phyloP scores from a whole-genome alignment of 2,113 vertebrate species.

The Mustela lutreola region DNA sequence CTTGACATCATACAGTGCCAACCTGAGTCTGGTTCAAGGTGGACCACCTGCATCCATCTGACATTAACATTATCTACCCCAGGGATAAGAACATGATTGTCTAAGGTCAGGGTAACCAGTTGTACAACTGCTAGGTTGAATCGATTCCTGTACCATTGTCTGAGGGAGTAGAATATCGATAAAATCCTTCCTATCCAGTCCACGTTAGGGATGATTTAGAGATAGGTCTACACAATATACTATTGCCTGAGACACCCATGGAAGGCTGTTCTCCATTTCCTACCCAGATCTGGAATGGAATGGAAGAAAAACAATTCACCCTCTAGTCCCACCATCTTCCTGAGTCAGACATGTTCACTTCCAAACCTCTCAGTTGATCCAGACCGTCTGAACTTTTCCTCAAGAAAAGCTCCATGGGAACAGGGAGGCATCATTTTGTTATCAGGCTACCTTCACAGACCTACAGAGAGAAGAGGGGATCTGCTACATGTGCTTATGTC shows the following conservation, averaged over 20 bases:
- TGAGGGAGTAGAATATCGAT: not conserved
- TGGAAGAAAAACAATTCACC: not conserved
- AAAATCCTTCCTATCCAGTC: not conserved
- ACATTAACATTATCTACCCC: not conserved
- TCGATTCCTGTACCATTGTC: not conserved
- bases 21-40: not conserved
- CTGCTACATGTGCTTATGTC: not conserved
- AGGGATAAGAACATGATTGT: not conserved
- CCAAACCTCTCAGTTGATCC: not conserved
- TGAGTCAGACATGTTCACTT: not conserved
- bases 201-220: not conserved
- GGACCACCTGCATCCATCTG: not conserved
- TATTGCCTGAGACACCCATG: not conserved
- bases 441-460: not conserved
- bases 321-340: not conserved
- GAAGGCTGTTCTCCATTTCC: not conserved
- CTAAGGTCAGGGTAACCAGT: not conserved
- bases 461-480: not conserved
- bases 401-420: not conserved
- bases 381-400: not conserved
- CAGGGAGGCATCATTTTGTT: not conserved
- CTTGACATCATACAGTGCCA: not conserved
- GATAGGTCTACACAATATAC: not conserved
- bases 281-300: not conserved
- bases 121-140: not conserved